Base-by-base conservation (phyloP, 2,113 vertebrate genomes). In the Aramus guarauna region DNA sequence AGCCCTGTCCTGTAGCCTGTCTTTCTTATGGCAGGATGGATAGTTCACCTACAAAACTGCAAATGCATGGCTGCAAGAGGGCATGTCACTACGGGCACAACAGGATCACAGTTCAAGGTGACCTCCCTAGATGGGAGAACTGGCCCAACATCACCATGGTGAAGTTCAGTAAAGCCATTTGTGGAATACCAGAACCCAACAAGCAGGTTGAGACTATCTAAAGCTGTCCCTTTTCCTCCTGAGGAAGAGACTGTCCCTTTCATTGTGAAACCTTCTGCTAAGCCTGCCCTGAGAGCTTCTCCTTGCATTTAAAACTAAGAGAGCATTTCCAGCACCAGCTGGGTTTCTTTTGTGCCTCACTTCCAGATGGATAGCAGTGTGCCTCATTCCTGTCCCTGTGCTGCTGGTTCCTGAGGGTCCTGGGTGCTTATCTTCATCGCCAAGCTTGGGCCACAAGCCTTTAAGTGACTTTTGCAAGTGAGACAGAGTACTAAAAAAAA, bases 401-500 rank as follows among this genome's bases (percentile, higher is more conserved):
- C 43, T 64, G 47, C 41, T 89, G 23, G 3, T 13, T 89, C 47
- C 68, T 41, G 64, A 53, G 58, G 59, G 63, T 53, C 19, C 37
- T 58, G 27, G 3, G 5, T 69, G 29, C 43, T 77, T 27, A 52
- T 30, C 11, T 75, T 71, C 9, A 1, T 32, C 24, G 30, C 14
- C 30, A 47, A 20, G 27, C 27, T 77, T 39, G 16, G 36, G 16
- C 47, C 58, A 76, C 19, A 76, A 77, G 53, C 17, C 18, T 60
- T 39, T 11, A 67, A 62, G 47, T 24, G 34, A 63, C 15, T 21
- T 92, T 7, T n/a, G 19, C 36, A 84, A 66, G 22, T 18, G 15
- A 88, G 26, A 66, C 6, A 0, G 0, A 69, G 4, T 26, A 41
- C 36, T 58, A 53, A 13, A 52, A n/a, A 76, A 78, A 7, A 8